A percentile compares a stretch with the other conserved stretches of the same genome.
Conservation (phyloP, 2,888 invertebrate species). For the Schizaphis graminum region DNA sequence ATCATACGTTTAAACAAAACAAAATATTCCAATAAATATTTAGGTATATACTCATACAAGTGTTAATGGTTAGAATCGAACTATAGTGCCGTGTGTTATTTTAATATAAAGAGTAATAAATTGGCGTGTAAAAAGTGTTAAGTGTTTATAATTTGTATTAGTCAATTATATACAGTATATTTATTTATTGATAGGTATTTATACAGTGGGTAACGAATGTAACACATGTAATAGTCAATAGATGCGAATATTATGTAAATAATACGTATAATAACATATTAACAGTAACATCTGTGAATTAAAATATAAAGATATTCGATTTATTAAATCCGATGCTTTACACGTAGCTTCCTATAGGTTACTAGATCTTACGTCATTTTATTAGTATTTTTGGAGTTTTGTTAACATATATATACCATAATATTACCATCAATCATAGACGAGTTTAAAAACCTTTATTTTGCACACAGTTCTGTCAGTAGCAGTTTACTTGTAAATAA, state of each 20-base stretch:
- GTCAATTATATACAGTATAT: too few species aligned
- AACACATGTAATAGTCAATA: too few species aligned
- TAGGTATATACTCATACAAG: too few species aligned
- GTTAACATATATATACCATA: neutral
- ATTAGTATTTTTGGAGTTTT: neutral
- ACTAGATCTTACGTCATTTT: neutral
- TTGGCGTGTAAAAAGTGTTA: too few species aligned
- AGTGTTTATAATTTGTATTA: too few species aligned
- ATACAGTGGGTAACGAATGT: neutral
- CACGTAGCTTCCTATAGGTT: neutral
- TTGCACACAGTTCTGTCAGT: neutral
- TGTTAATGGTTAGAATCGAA: too few species aligned
- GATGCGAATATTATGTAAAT: neutral
- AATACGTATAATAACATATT: neutral
- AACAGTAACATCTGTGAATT: neutral
- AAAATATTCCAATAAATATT: neutral
- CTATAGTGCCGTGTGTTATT: too few species aligned
- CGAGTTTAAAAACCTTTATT: neutral
- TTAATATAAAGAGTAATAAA: too few species aligned
- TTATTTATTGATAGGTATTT: too few species aligned
- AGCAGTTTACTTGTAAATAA: neutral
- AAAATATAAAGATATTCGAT: neutral
- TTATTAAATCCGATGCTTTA: neutral
- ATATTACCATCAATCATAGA: neutral
- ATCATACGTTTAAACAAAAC: neutral